Conservation (phyloP, 2,113 vertebrate genomes). For the Corythornis vintsioides region DNA sequence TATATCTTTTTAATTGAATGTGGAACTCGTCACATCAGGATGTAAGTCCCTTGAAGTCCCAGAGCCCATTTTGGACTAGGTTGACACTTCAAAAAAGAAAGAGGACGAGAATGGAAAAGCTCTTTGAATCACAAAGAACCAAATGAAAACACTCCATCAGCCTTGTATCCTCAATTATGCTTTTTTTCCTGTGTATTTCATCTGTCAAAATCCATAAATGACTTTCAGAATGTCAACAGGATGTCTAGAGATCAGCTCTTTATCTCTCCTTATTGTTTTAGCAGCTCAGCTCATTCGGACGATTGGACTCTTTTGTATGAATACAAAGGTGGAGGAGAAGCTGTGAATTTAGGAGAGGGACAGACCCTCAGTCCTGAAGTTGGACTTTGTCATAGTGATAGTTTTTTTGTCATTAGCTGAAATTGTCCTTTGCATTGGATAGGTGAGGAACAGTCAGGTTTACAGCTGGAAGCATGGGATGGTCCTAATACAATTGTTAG, state of each 20-base stretch:
- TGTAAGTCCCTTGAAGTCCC: slow-evolving; percentile 46
- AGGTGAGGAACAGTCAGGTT: neutral
- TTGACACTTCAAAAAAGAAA: slow-evolving; percentile 33
- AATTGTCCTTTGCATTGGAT: neutral
- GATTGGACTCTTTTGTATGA: neutral
- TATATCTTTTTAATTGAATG: slow-evolving; percentile 24
- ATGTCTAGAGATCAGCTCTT: neutral
- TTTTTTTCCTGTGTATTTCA: neutral
- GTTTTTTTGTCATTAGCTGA: neutral
- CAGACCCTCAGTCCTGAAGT: neutral
- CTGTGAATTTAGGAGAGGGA: neutral
- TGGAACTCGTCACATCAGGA: slow-evolving; percentile 40
- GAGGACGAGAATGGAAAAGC: slow-evolving; percentile 9
- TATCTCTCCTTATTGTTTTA: neutral
- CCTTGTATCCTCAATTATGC: neutral
- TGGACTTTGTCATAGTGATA: neutral
- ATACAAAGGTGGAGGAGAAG: neutral
- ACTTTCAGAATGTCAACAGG: slow-evolving; percentile 7
- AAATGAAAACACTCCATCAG: slow-evolving; percentile 11
- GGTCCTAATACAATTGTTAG: neutral
- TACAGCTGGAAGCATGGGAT: neutral
- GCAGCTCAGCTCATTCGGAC: neutral
- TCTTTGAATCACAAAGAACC: slow-evolving; percentile 16
- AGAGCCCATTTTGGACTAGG: slow-evolving; percentile 8
- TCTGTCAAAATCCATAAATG: neutral